Conservation (phyloP, 2,888 invertebrate species). For the Drosophila prolongata region DNA sequence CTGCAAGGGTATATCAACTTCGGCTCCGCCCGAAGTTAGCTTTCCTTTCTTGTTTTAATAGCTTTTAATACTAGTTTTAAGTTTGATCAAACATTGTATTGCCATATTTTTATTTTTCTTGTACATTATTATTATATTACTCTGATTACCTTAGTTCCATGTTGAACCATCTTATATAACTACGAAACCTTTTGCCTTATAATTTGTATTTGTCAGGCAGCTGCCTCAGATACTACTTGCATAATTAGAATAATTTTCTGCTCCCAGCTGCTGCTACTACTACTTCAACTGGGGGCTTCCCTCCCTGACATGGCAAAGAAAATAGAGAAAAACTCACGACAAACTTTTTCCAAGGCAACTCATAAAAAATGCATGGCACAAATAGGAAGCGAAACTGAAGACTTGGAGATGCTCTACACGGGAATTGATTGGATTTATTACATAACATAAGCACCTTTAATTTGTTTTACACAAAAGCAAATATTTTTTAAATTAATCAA, state of each 20-base stretch:
- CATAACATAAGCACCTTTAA: no score
- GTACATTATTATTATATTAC: no score
- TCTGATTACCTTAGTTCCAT: conserved; percentile 9
- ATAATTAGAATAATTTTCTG: conserved; percentile 42
- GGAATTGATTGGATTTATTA: neutral
- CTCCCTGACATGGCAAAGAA: conserved; percentile 3
- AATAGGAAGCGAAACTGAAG: neutral
- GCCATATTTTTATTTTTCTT: no score
- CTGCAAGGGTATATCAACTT: no score
- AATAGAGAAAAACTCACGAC: conserved; percentile 19
- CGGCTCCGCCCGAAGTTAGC: no score
- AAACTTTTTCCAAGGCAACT: conserved; percentile 24
- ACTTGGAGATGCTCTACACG: conserved; percentile 8
- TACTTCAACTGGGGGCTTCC: conserved; percentile 1
- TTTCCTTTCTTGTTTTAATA: no score
- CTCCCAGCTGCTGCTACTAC: conserved; percentile 24
- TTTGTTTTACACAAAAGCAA: no score
- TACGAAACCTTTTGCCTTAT: conserved; percentile 26
- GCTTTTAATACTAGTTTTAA: no score
- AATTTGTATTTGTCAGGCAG: conserved; percentile 46
- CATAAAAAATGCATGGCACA: conserved; percentile 34
- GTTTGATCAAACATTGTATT: no score
- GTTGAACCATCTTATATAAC: conserved; percentile 12
- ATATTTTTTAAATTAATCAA: no score
- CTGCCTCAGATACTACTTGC: conserved; percentile 33